Conservation (phyloP, 2,797 vertebrate genomes). For the Sebastes cheni region DNA sequence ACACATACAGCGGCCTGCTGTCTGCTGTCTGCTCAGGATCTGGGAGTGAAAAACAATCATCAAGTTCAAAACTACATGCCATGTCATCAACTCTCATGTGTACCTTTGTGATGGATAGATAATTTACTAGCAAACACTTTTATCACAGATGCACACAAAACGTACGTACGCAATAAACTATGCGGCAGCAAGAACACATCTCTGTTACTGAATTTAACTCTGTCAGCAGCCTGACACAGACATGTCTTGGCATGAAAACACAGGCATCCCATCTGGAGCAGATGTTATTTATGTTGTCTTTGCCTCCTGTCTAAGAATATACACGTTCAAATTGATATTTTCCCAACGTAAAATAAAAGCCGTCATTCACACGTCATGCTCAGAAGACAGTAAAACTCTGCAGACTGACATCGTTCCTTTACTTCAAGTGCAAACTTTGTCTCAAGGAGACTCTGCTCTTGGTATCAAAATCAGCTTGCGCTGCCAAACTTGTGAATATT, state of each 20-base stretch:
- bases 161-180: background rate
- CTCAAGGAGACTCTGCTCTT: constrained; percentile 56
- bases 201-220: constrained; percentile 18
- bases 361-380: background rate
- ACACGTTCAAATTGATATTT: constrained; percentile 10
- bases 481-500: constrained; percentile 30
- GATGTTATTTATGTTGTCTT: constrained; percentile 39
- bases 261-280: constrained; percentile 17
- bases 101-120: background rate
- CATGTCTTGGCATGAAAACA: constrained; percentile 17
- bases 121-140: background rate
- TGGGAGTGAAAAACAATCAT: background rate
- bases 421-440: constrained; percentile 28
- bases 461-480: constrained; percentile 35
- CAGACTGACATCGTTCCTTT: background rate
- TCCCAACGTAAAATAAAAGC: constrained; percentile 5
- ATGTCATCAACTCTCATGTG: background rate
- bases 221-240: constrained; percentile 22
- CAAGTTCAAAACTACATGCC: background rate
- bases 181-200: background rate
- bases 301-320: constrained; percentile 21
- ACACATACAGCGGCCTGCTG: background rate
- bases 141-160: background rate
- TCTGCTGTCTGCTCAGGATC: background rate
- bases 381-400: background rate